phyloP scores from a whole-genome alignment of 2,888 invertebrate species.

The Marasmarcha lunaedactyla region DNA sequence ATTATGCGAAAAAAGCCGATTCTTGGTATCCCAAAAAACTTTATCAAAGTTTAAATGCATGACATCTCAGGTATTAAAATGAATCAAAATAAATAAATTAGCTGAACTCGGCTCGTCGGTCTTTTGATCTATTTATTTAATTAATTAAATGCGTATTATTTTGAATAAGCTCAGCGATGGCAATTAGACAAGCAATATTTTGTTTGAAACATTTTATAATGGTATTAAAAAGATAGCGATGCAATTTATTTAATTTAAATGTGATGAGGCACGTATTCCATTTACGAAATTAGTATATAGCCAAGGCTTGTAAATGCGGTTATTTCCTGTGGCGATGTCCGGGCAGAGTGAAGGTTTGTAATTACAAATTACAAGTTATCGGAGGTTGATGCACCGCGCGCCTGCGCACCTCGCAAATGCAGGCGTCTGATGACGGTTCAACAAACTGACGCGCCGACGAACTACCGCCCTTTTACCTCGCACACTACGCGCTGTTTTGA shows the following conservation, averaged over 20 bases:
- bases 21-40: no score
- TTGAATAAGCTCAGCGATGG: neutral
- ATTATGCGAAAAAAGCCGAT: no score
- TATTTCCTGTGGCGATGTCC: conserved; percentile 50
- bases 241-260: neutral
- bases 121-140: no score
- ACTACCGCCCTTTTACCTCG: conserved; percentile 44
- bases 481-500: conserved; percentile 46
- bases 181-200: neutral
- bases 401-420: conserved; percentile 42
- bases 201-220: neutral
- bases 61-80: no score
- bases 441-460: conserved; percentile 45
- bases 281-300: conserved; percentile 30
- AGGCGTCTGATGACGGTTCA: conserved; percentile 52
- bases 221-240: neutral
- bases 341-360: conserved; percentile 59
- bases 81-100: no score
- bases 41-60: no score
- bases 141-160: no score
- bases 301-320: conserved; percentile 42
- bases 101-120: no score
- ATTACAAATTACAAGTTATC: conserved; percentile 65
- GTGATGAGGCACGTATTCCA: conserved; percentile 25
- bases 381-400: conserved; percentile 56